Evolutionary conservation across 2,113 vertebrate species (phyloP), one percentile per base, ranked within the genome.

Genomic region (Trematocara zebra): DNA sequence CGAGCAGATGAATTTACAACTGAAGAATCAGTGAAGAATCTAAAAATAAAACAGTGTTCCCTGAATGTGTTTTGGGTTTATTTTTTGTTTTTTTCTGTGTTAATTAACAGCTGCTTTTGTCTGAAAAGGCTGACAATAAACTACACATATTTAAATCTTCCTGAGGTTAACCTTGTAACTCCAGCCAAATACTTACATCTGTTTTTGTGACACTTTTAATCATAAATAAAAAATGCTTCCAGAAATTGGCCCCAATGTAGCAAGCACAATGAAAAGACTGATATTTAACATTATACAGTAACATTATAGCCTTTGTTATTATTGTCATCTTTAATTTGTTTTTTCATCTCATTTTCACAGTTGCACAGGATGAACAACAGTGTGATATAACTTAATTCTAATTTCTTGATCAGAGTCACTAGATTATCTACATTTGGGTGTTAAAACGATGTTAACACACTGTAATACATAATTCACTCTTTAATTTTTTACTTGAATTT

Each of bases 11-110:
- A 72, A 72, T 72, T 26, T 72, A 72, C 40, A 44, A 72, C 14
- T 72, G 12, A 72, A 72, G 67, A 72, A 44, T 72, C n/a, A 42
- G 20, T 69, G 11, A 15, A 69, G n/a, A 67, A 52, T 67, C 5
- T n/a, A 53, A 52, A 5, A 52, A 40, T 28, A 42, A 54, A 54
- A 31, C n/a, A 18, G 35, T 72, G 1, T 37, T 69, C 31, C 35
- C 14, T 26, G 4, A 52, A 33, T 64, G 14, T 64, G 15, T 74
- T 42, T 18, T 83, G 2, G n/a, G 7, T 69, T 69, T 69, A 0
- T 31, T 64, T 42, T 8, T 23, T 14, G 0, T 37, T 40, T 2
- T 59, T 72, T 69, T 44, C 37, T 23, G 37, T 69, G 64, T 15
- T 14, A 69, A 15, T 2, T 72, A 44, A 72, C n/a, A 44, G 67